These are phyloP conservation scores for Acanthosoma haemorrhoidale DNA, from an alignment of 2,888 invertebrate genomes.

Conservation along the genomic window DNA sequence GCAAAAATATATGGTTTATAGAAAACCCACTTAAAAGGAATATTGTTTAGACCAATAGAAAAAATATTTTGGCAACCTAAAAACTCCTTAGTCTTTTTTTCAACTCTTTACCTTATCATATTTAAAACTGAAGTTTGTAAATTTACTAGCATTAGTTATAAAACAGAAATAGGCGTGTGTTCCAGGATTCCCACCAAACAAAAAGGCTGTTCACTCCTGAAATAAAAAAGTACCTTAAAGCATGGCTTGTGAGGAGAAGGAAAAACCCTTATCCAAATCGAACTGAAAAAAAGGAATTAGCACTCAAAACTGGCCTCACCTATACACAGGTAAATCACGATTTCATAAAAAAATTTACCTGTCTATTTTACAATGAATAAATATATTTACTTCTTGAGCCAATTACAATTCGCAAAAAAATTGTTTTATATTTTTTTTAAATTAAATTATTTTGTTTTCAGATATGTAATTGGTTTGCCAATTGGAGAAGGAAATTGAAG, in stretches of 20 bases:
- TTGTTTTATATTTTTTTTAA: not conserved
- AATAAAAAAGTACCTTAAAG: conserved; percentile 70
- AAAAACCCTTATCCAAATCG: conserved; percentile 74
- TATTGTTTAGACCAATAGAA: no score
- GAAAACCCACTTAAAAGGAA: no score
- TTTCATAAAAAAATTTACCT: not conserved
- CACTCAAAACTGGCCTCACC: conserved; percentile 67
- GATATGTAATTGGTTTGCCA: conserved; percentile 80
- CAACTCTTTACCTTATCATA: no score
- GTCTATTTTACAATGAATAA: not conserved
- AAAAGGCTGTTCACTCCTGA: conserved; percentile 73
- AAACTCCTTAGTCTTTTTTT: no score
- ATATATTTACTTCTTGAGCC: no score
- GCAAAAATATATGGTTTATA: no score
- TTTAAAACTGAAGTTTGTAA: not conserved
- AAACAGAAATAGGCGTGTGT: conserved; percentile 33
- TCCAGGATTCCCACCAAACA: conserved; percentile 43
- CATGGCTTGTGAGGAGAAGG: conserved; percentile 68
- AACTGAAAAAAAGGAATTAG: conserved; percentile 68
- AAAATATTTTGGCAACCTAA: no score
- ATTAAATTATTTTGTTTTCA: conserved; percentile 43
- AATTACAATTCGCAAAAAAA: not conserved
- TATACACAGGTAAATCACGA: conserved; percentile 62
- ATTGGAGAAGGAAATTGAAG: conserved; percentile 72
- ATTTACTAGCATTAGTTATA: not conserved